Conservation (phyloP, 2,797 vertebrate species). For the Acrossocheilus wenchowensis region DNA sequence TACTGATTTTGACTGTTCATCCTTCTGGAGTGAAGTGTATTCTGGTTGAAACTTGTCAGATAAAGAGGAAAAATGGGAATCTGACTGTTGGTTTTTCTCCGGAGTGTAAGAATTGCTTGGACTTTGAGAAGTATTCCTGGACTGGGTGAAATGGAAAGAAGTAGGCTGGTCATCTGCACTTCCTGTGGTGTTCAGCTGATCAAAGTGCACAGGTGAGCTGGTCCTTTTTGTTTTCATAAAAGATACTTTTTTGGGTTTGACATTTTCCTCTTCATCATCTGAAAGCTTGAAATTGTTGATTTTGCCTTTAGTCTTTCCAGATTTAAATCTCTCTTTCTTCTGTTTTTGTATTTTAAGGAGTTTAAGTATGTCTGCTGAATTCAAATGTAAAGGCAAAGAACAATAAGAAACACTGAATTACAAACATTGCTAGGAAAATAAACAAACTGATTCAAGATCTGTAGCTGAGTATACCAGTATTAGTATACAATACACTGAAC, state of each 20-base stretch:
- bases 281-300: conserved; percentile 78
- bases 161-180: conserved; percentile 20
- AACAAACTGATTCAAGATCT: not conserved
- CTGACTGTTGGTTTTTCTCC: conserved; percentile 43
- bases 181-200: not conserved
- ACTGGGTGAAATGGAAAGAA: conserved; percentile 54
- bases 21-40: conserved; percentile 16
- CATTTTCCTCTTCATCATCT: conserved; percentile 76
- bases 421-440: not conserved
- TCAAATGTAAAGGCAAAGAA: not conserved
- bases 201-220: conserved; percentile 34
- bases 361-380: conserved; percentile 75
- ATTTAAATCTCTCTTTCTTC: conserved; percentile 64
- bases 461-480: not conserved
- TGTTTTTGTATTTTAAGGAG: conserved; percentile 74
- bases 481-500: not conserved
- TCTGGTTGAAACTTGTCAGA: conserved; percentile 50
- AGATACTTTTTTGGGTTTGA: conserved; percentile 75
- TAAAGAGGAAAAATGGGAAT: conserved; percentile 43
- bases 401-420: not conserved
- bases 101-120: not conserved
- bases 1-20: conserved; percentile 21
- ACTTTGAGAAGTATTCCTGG: conserved; percentile 52
- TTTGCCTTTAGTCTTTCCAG: conserved; percentile 70
- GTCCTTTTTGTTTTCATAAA: conserved; percentile 79